Percentiles rank a stretch among this genome's conserved stretches.
Conservation (phyloP, 2,888 invertebrate species). For the Drosophila mercatorum region DNA sequence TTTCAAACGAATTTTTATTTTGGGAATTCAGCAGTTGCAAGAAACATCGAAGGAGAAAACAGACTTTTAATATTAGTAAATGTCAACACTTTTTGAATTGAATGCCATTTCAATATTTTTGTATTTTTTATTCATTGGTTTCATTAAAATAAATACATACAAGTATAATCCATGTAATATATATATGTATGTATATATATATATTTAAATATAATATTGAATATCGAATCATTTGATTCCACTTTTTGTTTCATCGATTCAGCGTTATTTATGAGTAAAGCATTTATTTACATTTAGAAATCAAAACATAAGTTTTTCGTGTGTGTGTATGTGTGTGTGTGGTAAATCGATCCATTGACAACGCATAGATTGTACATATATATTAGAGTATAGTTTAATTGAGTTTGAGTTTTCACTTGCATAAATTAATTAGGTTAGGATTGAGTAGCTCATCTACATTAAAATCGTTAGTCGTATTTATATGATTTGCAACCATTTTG, state of each 20-base stretch:
- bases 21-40: background rate
- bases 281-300: constrained; percentile 57
- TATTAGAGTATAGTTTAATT: constrained; percentile 26
- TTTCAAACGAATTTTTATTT: constrained; percentile 19
- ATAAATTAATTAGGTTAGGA: constrained; percentile 30
- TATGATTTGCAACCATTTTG: constrained; percentile 67
- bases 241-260: constrained; percentile 19
- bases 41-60: background rate
- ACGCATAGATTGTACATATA: constrained; percentile 28
- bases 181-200: constrained; percentile 37
- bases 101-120: constrained; percentile 68
- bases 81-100: constrained; percentile 36
- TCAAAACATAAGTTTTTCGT: constrained; percentile 36
- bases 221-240: constrained; percentile 44
- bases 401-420: constrained; percentile 30
- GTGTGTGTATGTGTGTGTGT: constrained; percentile 30
- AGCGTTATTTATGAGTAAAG: constrained; percentile 35
- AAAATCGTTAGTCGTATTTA: constrained; percentile 62
- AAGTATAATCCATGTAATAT: constrained; percentile 45
- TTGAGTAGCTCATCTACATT: constrained; percentile 51
- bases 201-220: constrained; percentile 54
- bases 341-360: constrained; percentile 43
- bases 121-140: constrained; percentile 47
- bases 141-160: constrained; percentile 58
- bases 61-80: background rate